Base-by-base conservation (phyloP, 2,113 vertebrate genomes). In the Gnathonemus echidnorhynchus region DNA sequence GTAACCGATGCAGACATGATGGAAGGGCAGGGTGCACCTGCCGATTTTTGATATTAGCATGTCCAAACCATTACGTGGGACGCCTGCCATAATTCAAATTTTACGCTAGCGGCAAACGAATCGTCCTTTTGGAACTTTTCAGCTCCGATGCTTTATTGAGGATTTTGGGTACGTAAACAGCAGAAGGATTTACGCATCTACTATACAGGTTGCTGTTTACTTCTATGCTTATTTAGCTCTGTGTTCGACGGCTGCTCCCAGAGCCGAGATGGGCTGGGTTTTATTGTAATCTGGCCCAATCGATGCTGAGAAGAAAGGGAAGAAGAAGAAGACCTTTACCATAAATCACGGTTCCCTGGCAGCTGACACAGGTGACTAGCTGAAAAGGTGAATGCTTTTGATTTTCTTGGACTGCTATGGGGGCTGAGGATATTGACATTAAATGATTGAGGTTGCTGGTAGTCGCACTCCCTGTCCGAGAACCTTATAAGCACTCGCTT, bases 391-490 rank as follows among this genome's bases (percentile, higher is more conserved):
- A 88, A 66, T 86, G 39, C 39, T 70, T 77, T 66, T 93, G 92
- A 94, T 90, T 93, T 92, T 92, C 92, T 46, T 88, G 88, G 66
- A 62, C 90, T 91, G 93, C 74, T 1, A 90, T 93, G 13, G 3
- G 45, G n/a, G n/a, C n/a, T 13, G 39, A 39, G 31, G 58, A 87
- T 52, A 86, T 90, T 92, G 92, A 88, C 92, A 91, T 88, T 91
- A 90, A 46, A 85, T 45, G 83, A 48, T n/a, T 21, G 83, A 46
- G 21, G 45, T 85, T 85, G 5, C 5, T 83, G 77, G 62, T 70
- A 70, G 10, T 56, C 42, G 2, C 35, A 80, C 13, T 80, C 35
- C 4, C 70, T 39, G 74, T 19, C 35, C 35, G 19, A 42, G 70
- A 39, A 17, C 3, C 70, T 17, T 74, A 17, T 6, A 31, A 74